Evolutionary conservation across 2,113 vertebrate species (phyloP).

Genomic region (Notechis scutatus): DNA sequence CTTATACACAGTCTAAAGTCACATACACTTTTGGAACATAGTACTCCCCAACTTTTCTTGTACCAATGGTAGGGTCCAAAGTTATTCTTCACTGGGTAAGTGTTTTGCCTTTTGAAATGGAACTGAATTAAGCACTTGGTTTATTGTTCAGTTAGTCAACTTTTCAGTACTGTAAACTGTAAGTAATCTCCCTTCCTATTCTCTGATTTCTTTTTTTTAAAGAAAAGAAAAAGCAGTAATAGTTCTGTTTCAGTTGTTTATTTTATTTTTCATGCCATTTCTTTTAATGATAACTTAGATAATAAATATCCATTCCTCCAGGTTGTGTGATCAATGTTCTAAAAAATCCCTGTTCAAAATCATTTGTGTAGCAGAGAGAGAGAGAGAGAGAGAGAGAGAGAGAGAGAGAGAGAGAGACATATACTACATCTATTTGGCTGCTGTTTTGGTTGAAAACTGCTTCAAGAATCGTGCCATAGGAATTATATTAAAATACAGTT

Average conservation of each 20-base stretch:
- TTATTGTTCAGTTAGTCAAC: conserved; percentile 39
- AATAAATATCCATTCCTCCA: not conserved
- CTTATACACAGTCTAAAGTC: conserved; percentile 62
- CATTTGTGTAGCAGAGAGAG: not conserved
- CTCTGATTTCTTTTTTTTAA: conserved; percentile 28
- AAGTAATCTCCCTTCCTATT: conserved; percentile 18
- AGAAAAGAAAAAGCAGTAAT: not conserved
- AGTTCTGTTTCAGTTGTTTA: conserved; percentile 8
- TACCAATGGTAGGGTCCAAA: conserved; percentile 71
- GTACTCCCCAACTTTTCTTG: conserved; percentile 63
- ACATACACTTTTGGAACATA: conserved; percentile 64
- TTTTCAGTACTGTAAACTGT: conserved; percentile 48
- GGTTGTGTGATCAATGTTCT: conserved; percentile 1
- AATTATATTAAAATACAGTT: conserved; percentile 16
- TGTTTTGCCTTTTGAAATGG: conserved; percentile 37
- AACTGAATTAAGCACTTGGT: conserved; percentile 30
- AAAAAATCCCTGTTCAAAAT: conserved; percentile 18
- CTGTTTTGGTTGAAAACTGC: conserved; percentile 18
- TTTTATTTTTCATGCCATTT: not conserved
- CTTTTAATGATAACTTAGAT: not conserved
- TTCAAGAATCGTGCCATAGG: not conserved
- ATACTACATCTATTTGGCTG: conserved; percentile 9
- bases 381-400: not conserved
- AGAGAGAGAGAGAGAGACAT: not conserved
- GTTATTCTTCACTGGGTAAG: conserved; percentile 59